Evolutionary conservation across 1,140 invertebrate species (phyloP).

Genomic region (Epicauta chinensis): DNA sequence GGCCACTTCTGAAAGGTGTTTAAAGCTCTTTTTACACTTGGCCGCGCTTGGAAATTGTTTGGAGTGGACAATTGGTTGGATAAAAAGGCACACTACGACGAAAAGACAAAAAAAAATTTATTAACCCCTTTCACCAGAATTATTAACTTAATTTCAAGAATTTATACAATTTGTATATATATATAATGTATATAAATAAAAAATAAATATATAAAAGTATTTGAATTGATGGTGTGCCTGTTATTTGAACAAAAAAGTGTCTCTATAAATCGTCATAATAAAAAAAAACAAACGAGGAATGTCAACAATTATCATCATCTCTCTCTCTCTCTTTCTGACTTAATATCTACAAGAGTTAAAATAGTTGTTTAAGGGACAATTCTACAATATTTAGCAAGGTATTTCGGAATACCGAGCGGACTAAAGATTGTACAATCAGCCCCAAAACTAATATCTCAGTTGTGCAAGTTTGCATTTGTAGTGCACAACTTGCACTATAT

Average conservation of each 20-base stretch:
- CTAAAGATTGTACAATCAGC: no score
- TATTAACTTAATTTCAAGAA: slow-evolving; percentile 4
- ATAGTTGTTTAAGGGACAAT: slow-evolving; percentile 2
- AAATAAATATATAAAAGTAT: slow-evolving; percentile 20
- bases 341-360: slow-evolving; percentile 11
- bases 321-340: no score
- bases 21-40: no score
- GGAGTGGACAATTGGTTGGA: no score
- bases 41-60: no score
- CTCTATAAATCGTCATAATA: background rate
- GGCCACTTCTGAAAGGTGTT: no score
- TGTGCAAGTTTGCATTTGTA: slow-evolving; percentile 6
- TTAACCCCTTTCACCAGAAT: slow-evolving; percentile 18
- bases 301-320: slow-evolving; percentile 1
- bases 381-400: background rate
- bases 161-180: slow-evolving; percentile 7
- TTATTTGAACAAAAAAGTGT: background rate
- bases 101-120: no score
- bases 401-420: no score
- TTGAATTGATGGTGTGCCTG: slow-evolving; percentile 6
- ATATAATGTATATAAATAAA: slow-evolving; percentile 16
- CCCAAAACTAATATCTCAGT: slow-evolving; percentile 2
- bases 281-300: slow-evolving; percentile 3
- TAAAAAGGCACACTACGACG: no score
- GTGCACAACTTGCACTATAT: no score